Evolutionary conservation across 2,797 vertebrate species (phyloP).

Genomic region (Stomatorhinus walkeri): DNA sequence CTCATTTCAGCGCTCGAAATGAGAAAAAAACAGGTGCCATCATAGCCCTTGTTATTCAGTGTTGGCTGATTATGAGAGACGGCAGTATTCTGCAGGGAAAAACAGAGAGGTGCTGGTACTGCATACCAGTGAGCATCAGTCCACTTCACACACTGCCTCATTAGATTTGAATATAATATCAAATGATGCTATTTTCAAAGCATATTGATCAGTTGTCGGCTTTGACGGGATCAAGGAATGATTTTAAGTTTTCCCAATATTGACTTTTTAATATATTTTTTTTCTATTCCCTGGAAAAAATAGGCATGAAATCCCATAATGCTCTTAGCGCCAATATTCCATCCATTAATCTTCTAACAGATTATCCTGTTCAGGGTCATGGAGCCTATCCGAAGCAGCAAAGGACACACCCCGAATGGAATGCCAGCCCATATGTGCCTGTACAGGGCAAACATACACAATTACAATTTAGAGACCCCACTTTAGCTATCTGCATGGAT

Average conservation of each 20-base stretch:
- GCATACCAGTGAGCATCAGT: not conserved
- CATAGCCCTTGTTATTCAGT: not conserved
- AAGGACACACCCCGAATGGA: not conserved
- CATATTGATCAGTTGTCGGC: not conserved
- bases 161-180: not conserved
- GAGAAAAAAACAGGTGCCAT: not conserved
- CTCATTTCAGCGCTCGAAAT: not conserved
- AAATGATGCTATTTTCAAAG: not conserved
- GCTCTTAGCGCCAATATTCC: conserved; percentile 2
- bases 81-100: not conserved
- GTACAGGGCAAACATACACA: not conserved
- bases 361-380: conserved; percentile 3
- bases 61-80: not conserved
- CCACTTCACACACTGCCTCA: not conserved
- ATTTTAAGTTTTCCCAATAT: not conserved
- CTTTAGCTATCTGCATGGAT: not conserved
- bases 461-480: not conserved
- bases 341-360: conserved; percentile 7
- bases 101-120: not conserved
- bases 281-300: not conserved
- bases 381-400: not conserved
- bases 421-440: not conserved
- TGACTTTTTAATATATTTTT: not conserved
- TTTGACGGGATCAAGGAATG: not conserved
- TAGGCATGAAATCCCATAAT: not conserved